These are phyloP conservation scores for Meloidogyne floridensis DNA, from an alignment of 1,140 invertebrate genomes.

Conservation along the genomic window DNA sequence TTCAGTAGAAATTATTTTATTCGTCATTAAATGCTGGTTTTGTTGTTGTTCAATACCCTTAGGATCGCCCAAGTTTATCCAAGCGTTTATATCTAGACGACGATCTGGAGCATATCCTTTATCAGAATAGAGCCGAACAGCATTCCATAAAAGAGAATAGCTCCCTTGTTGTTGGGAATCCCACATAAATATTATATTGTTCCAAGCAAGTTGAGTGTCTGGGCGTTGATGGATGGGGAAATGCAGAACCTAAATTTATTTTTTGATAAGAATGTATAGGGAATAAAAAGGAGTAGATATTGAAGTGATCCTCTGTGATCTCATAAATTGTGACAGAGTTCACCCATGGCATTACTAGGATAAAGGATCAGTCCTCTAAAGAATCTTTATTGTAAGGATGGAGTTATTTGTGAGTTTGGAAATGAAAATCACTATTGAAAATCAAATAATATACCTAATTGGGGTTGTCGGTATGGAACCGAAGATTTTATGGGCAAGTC, in stretches of 20 bases:
- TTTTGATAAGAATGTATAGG: too few species aligned
- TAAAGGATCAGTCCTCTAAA: too few species aligned
- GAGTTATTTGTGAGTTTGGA: too few species aligned
- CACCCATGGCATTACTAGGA: too few species aligned
- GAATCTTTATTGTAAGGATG: too few species aligned
- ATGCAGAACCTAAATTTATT: constrained; percentile 71
- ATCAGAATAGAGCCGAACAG: constrained; percentile 58
- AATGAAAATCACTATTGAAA: too few species aligned
- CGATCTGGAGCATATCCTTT: constrained; percentile 70
- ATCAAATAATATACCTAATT: too few species aligned
- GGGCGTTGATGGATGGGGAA: constrained; percentile 77
- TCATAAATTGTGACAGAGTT: too few species aligned
- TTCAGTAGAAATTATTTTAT: background rate
- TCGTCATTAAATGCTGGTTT: background rate
- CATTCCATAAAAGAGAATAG: constrained; percentile 65
- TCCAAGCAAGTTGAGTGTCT: constrained; percentile 93
- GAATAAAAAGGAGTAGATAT: too few species aligned
- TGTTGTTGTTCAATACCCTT: constrained; percentile 20
- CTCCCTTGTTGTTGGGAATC: constrained; percentile 77
- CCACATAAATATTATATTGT: constrained; percentile 91
- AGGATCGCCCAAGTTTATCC: constrained; percentile 84
- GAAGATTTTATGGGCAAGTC: too few species aligned
- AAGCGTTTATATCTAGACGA: constrained; percentile 82
- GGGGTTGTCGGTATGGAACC: too few species aligned
- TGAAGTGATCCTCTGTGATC: too few species aligned